Evolutionary conservation across 2,888 invertebrate species (phyloP).

Genomic region (Platycheirus albimanus): DNA sequence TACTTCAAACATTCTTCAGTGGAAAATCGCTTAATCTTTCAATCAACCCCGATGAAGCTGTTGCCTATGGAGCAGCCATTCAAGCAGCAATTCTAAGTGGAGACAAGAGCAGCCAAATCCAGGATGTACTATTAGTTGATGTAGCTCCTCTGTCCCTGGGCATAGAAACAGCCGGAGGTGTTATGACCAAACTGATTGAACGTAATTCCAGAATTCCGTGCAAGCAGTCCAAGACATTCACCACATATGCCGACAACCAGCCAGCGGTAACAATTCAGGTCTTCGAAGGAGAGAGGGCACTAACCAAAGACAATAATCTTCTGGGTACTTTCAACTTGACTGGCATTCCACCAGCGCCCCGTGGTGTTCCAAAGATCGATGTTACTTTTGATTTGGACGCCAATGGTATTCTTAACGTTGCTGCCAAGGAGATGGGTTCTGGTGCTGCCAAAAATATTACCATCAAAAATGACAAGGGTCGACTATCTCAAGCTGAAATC

Average conservation of each 20-base stretch:
- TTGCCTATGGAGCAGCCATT: conserved; percentile 90
- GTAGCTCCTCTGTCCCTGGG: conserved; percentile 88
- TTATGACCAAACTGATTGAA: conserved; percentile 90
- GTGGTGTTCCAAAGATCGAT: conserved; percentile 93
- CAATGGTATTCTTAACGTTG: conserved; percentile 96
- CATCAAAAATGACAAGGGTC: conserved; percentile 92
- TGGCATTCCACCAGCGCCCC: conserved; percentile 97
- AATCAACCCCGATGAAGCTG: conserved; percentile 92
- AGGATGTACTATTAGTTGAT: conserved; percentile 88
- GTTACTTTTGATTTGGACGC: conserved; percentile 93
- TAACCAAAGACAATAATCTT: conserved; percentile 97
- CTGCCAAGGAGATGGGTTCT: conserved; percentile 88
- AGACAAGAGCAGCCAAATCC: conserved; percentile 88
- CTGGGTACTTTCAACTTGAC: conserved; percentile 97
- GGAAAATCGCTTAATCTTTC: conserved; percentile 88
- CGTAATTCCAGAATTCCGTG: conserved; percentile 88
- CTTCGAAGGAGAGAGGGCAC: conserved; percentile 91
- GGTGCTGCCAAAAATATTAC: conserved; percentile 89
- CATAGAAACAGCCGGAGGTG: conserved; percentile 92
- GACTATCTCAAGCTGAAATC: conserved; percentile 91
- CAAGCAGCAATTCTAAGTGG: conserved; percentile 89
- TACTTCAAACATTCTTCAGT: conserved; percentile 90
- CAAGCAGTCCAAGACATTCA: conserved; percentile 89
- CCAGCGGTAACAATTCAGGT: conserved; percentile 89
- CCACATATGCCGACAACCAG: conserved; percentile 92